phyloP scores from a whole-genome alignment of 2,888 invertebrate species.

The Andrena fulva region DNA sequence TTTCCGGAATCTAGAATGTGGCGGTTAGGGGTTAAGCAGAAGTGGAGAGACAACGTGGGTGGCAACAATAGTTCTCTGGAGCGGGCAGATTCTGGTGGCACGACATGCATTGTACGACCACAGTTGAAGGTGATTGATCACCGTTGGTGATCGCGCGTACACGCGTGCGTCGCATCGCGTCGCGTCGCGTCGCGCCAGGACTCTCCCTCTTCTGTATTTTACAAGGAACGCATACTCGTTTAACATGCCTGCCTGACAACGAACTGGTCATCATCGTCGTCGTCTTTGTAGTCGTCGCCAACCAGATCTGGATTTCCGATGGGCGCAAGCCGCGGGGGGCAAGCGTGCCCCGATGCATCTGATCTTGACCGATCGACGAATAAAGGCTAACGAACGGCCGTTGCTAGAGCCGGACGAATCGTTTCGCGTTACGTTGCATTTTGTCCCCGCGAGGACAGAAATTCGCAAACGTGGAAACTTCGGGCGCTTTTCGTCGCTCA shows the following conservation, averaged over 20 bases:
- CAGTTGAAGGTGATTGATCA: conserved; percentile 83
- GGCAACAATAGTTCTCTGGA: conserved; percentile 80
- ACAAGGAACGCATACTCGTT: conserved; percentile 56
- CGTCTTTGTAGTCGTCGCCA: conserved; percentile 33
- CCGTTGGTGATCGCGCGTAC: conserved; percentile 68
- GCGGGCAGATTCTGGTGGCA: conserved; percentile 79
- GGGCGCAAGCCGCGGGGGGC: conserved; percentile 67
- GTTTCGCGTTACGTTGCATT: no score
- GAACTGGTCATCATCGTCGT: conserved; percentile 53
- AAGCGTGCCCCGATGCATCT: conserved; percentile 51
- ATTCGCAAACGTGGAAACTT: neutral
- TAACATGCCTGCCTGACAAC: conserved; percentile 65
- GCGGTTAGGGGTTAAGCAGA: conserved; percentile 54
- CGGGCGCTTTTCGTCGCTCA: neutral
- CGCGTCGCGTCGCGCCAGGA: conserved; percentile 33
- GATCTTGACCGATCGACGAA: conserved; percentile 68
- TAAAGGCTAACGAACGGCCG: conserved; percentile 33
- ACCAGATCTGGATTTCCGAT: conserved; percentile 72
- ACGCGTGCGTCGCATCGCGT: conserved; percentile 57
- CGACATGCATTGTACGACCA: conserved; percentile 78
- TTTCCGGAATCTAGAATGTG: conserved; percentile 50
- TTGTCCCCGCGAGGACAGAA: neutral
- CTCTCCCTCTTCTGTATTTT: conserved; percentile 38
- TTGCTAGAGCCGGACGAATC: neutral
- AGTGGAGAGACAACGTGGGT: conserved; percentile 79